Evolutionary conservation across 2,888 invertebrate genomes (phyloP), one percentile per base, ranked within the genome.

Genomic region (Drosophila robusta): DNA sequence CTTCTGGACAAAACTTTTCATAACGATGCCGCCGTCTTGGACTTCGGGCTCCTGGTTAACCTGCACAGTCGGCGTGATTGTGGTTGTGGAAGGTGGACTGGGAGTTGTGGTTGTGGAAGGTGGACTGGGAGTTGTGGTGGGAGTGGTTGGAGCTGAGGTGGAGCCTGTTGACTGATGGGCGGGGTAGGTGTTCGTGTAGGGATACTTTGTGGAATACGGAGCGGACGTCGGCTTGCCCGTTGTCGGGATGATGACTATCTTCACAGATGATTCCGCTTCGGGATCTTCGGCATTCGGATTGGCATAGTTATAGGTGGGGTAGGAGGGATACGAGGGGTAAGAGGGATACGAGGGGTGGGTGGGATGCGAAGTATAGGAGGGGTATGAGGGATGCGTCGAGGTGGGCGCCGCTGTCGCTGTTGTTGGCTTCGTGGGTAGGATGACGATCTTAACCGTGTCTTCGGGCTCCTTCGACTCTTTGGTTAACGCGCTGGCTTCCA

Each of bases 221-320:
- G 18, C 18, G 9, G 65, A 16, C 26, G 45, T 47, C 3, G 73
- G 41, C n/a, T 18, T 38, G 5, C 0, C 39, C 24, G 57, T 68
- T 69, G 57, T 56, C 4, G 66, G 57, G 8, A 55, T 4, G 9
- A 68, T 38, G 6, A 66, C 65, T 32, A 75, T 38, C 6, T 69
- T 34, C 6, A 77, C 62, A 5, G 34, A 7, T 1, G 61, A 6
- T 7, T 69, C 41, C 5, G 7, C 11, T 34, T 3, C 38, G 0
- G 11, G 38, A 8, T 34, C 34, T 1, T 49, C 22, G 0, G 11
- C 6, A 2, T 49, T 22, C 11, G 45, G 29, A 12, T 50, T 22
- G 4, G 6, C 22, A 12, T 26, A 14, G 12, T 44, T 36, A 11
- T 51, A 57, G 7, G 3, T 26, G 9, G 51, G 41, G 14, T 55